Conservation (phyloP, 2,888 invertebrate species). For the Byasa hedistus region DNA sequence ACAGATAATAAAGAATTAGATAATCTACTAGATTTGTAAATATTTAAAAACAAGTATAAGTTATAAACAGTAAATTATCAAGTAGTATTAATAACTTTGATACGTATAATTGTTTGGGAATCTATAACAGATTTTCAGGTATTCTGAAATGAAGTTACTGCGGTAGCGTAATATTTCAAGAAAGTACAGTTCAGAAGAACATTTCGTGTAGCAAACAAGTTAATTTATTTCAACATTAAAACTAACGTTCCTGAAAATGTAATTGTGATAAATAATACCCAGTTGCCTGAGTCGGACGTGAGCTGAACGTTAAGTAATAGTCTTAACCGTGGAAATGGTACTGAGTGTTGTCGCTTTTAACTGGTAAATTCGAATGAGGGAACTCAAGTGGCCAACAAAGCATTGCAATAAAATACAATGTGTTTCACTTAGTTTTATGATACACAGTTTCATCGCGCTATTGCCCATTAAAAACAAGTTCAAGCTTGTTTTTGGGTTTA, state of each 20-base stretch:
- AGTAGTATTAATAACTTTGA: too few species aligned
- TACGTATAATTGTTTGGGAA: too few species aligned
- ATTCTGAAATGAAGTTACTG: too few species aligned
- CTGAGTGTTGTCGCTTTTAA: constrained; percentile 22
- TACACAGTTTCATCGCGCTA: not conserved
- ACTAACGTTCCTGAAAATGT: constrained; percentile 28
- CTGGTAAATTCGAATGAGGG: constrained; percentile 8
- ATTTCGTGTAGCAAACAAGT: not conserved
- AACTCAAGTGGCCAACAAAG: not conserved
- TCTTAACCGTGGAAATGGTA: constrained; percentile 18
- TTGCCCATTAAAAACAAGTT: too few species aligned
- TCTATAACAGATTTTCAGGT: too few species aligned
- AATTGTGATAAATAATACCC: constrained; percentile 28
- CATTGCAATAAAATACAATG: not conserved
- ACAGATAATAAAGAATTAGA: too few species aligned
- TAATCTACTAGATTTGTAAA: too few species aligned
- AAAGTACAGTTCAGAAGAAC: not conserved
- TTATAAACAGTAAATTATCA: too few species aligned
- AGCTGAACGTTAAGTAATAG: constrained; percentile 28
- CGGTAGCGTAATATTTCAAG: not conserved
- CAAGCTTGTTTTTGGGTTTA: too few species aligned
- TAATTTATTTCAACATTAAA: constrained; percentile 15
- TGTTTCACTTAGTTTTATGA: not conserved
- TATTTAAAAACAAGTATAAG: too few species aligned
- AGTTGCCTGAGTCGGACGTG: constrained; percentile 26